Conservation (phyloP, 2,113 vertebrate genomes). For the Tiliqua scincoides region DNA sequence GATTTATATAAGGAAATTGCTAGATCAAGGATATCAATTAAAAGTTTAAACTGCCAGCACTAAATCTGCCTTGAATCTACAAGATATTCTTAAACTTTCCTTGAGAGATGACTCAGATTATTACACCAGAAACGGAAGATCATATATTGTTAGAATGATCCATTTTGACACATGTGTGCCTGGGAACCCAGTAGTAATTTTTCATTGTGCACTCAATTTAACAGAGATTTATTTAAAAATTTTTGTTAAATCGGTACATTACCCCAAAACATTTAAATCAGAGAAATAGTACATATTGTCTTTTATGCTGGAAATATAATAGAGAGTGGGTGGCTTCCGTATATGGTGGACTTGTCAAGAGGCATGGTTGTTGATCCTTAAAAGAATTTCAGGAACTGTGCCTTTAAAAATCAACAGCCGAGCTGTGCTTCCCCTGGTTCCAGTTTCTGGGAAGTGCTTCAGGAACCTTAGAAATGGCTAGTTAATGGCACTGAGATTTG, state of each 20-base stretch:
- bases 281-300: too few relatives aligned
- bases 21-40: neutral
- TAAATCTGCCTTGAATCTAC: neutral
- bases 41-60: neutral
- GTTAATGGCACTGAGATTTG: too few relatives aligned
- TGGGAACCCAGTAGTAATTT: neutral
- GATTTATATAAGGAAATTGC: neutral
- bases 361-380: too few relatives aligned
- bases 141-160: neutral
- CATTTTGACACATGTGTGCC: too few relatives aligned
- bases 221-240: neutral
- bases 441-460: neutral
- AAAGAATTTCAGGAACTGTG: neutral
- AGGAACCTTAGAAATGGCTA: neutral
- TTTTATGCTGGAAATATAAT: too few relatives aligned
- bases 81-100: neutral
- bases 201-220: neutral
- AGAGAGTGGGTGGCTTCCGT: neutral
- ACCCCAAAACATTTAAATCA: too few relatives aligned
- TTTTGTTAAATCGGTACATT: neutral
- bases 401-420: neutral
- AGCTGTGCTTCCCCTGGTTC: neutral
- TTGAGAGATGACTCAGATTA: neutral
- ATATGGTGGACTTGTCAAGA: neutral
- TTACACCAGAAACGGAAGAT: neutral